Conservation (phyloP, 1,140 invertebrate genomes). For the Liolophura sinensis region DNA sequence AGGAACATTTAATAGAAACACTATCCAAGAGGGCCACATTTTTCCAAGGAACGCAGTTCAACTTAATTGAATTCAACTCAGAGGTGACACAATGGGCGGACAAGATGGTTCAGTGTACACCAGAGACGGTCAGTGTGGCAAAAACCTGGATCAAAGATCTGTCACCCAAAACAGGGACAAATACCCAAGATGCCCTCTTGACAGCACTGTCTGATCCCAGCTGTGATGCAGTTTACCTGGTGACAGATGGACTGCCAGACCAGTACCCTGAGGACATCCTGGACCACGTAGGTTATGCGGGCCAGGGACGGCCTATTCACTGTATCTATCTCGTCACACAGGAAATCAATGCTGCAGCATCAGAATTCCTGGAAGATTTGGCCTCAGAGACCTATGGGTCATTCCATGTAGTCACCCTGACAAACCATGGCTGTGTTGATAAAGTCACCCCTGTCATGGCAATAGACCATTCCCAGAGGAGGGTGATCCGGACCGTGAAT, state of each 20-base stretch:
- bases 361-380: conserved; percentile 55
- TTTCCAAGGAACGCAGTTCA: conserved; percentile 43
- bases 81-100: conserved; percentile 58
- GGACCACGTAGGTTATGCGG: conserved; percentile 40
- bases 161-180: conserved; percentile 55
- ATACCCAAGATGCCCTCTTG: conserved; percentile 53
- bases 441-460: conserved; percentile 51
- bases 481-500: conserved; percentile 45
- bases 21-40: conserved; percentile 42
- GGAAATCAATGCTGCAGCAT: conserved; percentile 42
- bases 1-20: conserved; percentile 55
- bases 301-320: conserved; percentile 45
- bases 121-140: conserved; percentile 54
- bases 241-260: conserved; percentile 58
- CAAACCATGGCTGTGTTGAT: conserved; percentile 50
- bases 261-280: conserved; percentile 53
- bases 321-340: conserved; percentile 51
- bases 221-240: conserved; percentile 54
- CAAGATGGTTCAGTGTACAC: conserved; percentile 55
- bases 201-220: conserved; percentile 48
- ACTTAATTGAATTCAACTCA: conserved; percentile 57
- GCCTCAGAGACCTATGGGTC: conserved; percentile 56
- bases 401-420: conserved; percentile 50
- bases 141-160: conserved; percentile 53
- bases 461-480: conserved; percentile 39